Conservation (phyloP, 2,113 vertebrate species). For the Toxotes chatareus region DNA sequence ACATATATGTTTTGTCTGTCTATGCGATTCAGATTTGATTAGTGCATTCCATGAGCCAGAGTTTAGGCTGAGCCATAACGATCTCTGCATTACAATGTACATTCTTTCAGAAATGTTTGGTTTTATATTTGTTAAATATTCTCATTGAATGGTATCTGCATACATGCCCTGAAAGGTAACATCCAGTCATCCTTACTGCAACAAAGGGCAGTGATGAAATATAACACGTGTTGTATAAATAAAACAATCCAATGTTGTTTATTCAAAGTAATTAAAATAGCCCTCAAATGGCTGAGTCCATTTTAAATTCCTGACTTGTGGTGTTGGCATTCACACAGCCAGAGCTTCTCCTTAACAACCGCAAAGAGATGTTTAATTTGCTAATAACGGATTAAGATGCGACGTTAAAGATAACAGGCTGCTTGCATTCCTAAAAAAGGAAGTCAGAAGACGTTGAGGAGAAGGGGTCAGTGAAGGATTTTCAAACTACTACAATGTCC, state of each 20-base stretch:
- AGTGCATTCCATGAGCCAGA: conserved; percentile 58
- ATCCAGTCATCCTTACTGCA: conserved; percentile 42
- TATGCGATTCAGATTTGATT: conserved; percentile 27
- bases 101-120: conserved; percentile 33
- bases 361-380: conserved; percentile 12
- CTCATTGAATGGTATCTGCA: conserved; percentile 56
- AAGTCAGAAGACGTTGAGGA: conserved; percentile 8
- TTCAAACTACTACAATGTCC: neutral
- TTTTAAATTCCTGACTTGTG: conserved; percentile 32
- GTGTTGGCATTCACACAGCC: neutral
- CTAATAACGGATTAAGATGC: conserved; percentile 28
- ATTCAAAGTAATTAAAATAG: conserved; percentile 2
- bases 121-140: conserved; percentile 25
- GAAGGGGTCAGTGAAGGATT: neutral
- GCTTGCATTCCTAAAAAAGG: conserved; percentile 10
- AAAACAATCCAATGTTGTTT: conserved; percentile 28
- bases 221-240: conserved; percentile 25
- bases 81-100: conserved; percentile 38
- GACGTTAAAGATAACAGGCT: conserved; percentile 9
- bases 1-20: conserved; percentile 31
- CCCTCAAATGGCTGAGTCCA: neutral
- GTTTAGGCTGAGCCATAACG: conserved; percentile 48
- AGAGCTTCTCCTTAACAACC: conserved; percentile 4
- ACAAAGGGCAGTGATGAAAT: conserved; percentile 20
- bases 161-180: conserved; percentile 59